Conservation (phyloP, 1,140 invertebrate species). For the Nasonia longicornis region DNA sequence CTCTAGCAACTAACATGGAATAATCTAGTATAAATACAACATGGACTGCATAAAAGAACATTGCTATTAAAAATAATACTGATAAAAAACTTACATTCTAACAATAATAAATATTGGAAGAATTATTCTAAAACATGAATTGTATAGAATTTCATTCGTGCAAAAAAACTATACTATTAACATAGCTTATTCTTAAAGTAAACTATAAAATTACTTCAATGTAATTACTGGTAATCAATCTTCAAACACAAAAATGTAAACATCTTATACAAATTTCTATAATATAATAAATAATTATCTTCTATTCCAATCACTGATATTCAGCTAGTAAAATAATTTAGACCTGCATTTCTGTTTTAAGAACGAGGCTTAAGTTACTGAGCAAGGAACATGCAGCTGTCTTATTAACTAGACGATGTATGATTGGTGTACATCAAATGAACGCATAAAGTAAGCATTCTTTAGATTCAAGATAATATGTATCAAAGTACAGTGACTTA, state of each 20-base stretch:
- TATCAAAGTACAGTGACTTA: slow-evolving; percentile 69
- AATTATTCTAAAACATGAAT: slow-evolving; percentile 28
- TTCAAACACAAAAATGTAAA: neutral
- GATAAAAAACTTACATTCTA: slow-evolving; percentile 31
- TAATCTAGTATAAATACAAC: slow-evolving; percentile 1
- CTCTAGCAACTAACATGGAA: neutral
- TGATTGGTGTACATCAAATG: slow-evolving; percentile 28
- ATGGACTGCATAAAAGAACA: neutral
- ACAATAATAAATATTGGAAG: slow-evolving; percentile 16
- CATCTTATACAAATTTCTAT: slow-evolving; percentile 7
- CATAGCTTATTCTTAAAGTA: slow-evolving; percentile 8
- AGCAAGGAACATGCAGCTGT: slow-evolving; percentile 41
- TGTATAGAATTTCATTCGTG: slow-evolving; percentile 19
- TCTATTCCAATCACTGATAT: slow-evolving; percentile 24
- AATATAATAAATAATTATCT: slow-evolving; percentile 18
- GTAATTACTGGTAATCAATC: neutral
- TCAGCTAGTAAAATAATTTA: slow-evolving; percentile 22
- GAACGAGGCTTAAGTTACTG: slow-evolving; percentile 25
- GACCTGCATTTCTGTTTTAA: slow-evolving; percentile 10
- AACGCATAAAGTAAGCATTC: slow-evolving; percentile 36
- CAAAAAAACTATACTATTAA: slow-evolving; percentile 11
- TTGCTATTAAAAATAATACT: neutral
- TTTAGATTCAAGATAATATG: slow-evolving; percentile 8
- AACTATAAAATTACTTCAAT: slow-evolving; percentile 21
- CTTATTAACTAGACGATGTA: slow-evolving; percentile 36